phyloP scores from a whole-genome alignment of 2,888 invertebrate species.

The Ryuthela nishihirai region DNA sequence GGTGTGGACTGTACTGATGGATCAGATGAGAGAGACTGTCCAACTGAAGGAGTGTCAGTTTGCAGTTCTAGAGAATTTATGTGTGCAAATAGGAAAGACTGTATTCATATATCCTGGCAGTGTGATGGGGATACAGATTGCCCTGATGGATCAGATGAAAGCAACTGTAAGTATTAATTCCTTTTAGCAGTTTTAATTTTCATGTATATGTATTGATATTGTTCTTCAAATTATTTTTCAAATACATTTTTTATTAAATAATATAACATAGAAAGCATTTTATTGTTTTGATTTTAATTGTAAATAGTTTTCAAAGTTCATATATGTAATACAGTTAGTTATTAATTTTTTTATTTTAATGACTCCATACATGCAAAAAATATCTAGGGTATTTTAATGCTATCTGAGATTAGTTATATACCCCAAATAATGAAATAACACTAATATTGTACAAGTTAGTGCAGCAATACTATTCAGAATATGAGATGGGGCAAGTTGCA shows the following conservation, averaged over 20 bases:
- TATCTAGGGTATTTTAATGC: too few species aligned
- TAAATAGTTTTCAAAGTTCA: too few species aligned
- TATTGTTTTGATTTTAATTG: neutral
- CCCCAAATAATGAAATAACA: too few species aligned
- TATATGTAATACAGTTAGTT: too few species aligned
- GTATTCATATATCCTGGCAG: conserved; percentile 33
- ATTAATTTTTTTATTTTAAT: too few species aligned
- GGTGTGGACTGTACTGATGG: conserved; percentile 55
- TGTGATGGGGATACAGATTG: conserved; percentile 47
- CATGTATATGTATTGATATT: neutral
- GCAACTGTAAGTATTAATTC: conserved; percentile 21
- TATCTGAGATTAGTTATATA: too few species aligned
- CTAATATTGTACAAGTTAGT: too few species aligned
- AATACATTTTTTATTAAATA: neutral
- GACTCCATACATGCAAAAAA: too few species aligned
- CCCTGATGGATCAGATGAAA: conserved; percentile 52
- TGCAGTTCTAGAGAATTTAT: conserved; percentile 36
- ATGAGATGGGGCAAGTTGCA: too few species aligned
- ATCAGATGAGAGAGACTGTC: conserved; percentile 42
- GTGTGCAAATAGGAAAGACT: conserved; percentile 38
- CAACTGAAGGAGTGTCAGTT: conserved; percentile 10
- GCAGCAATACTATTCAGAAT: too few species aligned
- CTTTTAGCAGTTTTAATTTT: too few species aligned
- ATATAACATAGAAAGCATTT: neutral
- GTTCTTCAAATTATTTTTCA: neutral